phyloP scores from a whole-genome alignment of 2,888 invertebrate species.

The Rotaria magnacalcarata region DNA sequence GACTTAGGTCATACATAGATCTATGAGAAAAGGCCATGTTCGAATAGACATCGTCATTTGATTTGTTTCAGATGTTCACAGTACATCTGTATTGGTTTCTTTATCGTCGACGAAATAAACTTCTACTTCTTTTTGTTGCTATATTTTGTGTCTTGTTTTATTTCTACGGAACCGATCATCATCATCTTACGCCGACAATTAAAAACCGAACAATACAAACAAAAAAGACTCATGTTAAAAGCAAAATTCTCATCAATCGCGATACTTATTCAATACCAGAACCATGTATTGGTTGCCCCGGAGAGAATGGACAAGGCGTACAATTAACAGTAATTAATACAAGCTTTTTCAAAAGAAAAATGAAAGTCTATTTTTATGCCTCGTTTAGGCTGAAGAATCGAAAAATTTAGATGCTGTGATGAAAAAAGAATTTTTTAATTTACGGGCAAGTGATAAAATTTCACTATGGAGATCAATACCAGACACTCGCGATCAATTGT shows the following conservation, averaged over 20 bases:
- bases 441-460: slow-evolving; percentile 79
- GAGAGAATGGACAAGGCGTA: slow-evolving; percentile 54
- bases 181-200: neutral
- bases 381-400: slow-evolving; percentile 39
- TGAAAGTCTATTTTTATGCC: too few relatives aligned
- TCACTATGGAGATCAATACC: slow-evolving; percentile 74
- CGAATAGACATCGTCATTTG: neutral
- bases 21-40: neutral
- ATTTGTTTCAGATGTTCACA: neutral
- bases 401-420: slow-evolving; percentile 66
- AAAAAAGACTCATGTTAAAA: neutral
- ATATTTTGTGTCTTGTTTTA: neutral
- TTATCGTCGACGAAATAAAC: slow-evolving; percentile 8
- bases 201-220: neutral
- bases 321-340: slow-evolving; percentile 49
- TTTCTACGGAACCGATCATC: neutral
- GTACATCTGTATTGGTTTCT: neutral
- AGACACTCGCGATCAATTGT: slow-evolving; percentile 64
- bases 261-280: slow-evolving; percentile 40
- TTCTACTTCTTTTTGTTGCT: neutral
- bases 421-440: slow-evolving; percentile 79
- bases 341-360: neutral
- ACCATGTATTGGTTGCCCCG: slow-evolving; percentile 50
- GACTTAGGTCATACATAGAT: neutral
- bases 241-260: slow-evolving; percentile 15